These are phyloP conservation scores for Muntiacus muntjak DNA, from an alignment of 2,113 vertebrate genomes.

Conservation along the genomic window DNA sequence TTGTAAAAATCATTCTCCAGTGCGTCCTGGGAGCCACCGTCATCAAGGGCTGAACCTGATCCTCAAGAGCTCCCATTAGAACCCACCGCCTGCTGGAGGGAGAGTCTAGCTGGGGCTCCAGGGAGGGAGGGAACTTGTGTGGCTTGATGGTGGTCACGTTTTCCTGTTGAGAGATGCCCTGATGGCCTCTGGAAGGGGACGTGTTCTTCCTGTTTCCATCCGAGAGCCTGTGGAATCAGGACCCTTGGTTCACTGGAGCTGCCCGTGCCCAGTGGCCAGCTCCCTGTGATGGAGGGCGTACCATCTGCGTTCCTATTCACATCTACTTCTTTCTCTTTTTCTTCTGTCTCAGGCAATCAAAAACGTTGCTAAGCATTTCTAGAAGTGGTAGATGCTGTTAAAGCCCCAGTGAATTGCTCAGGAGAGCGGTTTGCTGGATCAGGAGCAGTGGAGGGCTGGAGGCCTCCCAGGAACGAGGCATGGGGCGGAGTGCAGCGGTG, in stretches of 20 bases:
- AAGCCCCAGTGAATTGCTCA: not conserved
- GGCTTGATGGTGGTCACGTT: not conserved
- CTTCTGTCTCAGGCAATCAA: not conserved
- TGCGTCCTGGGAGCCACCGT: not conserved
- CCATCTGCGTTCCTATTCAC: not conserved
- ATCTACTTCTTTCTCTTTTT: not conserved
- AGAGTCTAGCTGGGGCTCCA: not conserved
- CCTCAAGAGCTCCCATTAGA: not conserved
- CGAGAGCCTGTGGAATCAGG: not conserved
- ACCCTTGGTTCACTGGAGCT: not conserved
- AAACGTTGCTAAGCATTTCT: not conserved
- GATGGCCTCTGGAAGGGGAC: not conserved
- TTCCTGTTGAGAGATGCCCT: not conserved
- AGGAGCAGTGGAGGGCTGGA: no score
- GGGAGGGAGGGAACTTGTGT: no score
- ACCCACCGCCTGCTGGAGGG: not conserved
- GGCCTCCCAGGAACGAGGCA: not conserved
- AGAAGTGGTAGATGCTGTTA: not conserved
- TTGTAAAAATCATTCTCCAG: no score
- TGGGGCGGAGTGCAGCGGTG: fast-evolving
- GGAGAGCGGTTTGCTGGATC: not conserved
- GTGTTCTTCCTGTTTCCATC: not conserved
- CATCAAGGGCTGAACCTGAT: not conserved
- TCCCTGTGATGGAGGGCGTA: not conserved
- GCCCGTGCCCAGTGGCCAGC: not conserved